Evolutionary conservation across 2,888 invertebrate genomes (phyloP).

Genomic region (Xylophagus ater): DNA sequence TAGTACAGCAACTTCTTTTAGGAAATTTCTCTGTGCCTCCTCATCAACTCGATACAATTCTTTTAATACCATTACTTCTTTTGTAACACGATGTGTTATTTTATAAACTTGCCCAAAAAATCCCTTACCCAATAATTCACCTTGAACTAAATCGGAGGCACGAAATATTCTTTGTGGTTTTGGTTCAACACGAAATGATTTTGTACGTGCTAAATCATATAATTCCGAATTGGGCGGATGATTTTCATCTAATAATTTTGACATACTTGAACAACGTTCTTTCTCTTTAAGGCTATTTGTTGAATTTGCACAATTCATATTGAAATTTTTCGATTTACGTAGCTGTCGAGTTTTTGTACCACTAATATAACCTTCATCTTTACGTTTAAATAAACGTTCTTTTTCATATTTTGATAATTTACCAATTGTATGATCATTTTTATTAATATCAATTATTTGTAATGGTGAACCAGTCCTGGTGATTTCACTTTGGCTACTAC

Average conservation of each 20-base stretch:
- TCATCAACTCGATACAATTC: conserved; percentile 88
- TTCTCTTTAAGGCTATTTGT: conserved; percentile 49
- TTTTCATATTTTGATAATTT: conserved; percentile 39
- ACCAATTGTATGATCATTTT: conserved; percentile 27
- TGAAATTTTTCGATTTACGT: conserved; percentile 44
- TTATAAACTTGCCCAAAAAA: conserved; percentile 90
- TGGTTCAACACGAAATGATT: conserved; percentile 64
- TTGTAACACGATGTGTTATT: conserved; percentile 81
- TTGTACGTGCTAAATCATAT: conserved; percentile 70
- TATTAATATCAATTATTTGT: conserved; percentile 24
- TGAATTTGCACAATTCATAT: conserved; percentile 23
- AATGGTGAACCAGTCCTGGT: conserved; percentile 29
- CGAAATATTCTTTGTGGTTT: conserved; percentile 67
- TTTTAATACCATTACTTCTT: conserved; percentile 91
- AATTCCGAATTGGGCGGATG: conserved; percentile 36
- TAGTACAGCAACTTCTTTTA: conserved; percentile 90
- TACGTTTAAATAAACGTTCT: conserved; percentile 32
- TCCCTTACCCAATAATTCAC: conserved; percentile 82
- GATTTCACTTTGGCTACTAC: conserved; percentile 42
- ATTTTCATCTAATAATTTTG: conserved; percentile 65
- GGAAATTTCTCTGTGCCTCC: conserved; percentile 85
- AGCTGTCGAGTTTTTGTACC: conserved; percentile 53
- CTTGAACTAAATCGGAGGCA: conserved; percentile 78
- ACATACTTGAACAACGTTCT: conserved; percentile 77
- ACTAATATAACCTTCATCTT: conserved; percentile 43